Evolutionary conservation across 2,797 vertebrate species (phyloP), one percentile per base, ranked within the genome.

Genomic region (Rhynchonycteris naso): DNA sequence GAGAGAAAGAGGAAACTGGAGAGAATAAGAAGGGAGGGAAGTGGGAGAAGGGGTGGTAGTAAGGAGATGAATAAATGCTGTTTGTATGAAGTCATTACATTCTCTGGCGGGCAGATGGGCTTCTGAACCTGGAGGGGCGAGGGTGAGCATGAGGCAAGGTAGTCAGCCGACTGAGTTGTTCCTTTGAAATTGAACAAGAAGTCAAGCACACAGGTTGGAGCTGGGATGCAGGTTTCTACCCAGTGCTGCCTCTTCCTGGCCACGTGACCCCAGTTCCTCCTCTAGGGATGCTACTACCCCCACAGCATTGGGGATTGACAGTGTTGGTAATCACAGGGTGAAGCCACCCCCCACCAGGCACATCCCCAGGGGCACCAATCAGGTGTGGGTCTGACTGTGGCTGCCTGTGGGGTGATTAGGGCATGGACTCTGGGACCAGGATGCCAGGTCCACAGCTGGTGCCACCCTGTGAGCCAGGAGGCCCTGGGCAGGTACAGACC

Each of bases 281-380:
- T 76, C 35, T 4, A 19, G 33, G 4, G 26, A 21, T 43, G 61
- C 68, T 26, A 50, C 5, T 4, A 2, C 47, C 24, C 52, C 71
- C 3, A 3, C 1, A 9, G 43, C 43, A 43, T 7, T 43, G 43
- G 43, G 43, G 58, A 54, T 18, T 5, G 65, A 56, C 18, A 1
- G n/a, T 7, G 4, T 38, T 6, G 0, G 0, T 18, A 68, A 24
- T 71, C 13, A 5, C 26, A 21, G n/a, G 15, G 47, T 13, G 24
- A 22, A 28, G 30, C 14, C 21, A 12, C 63, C 68, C 68, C 68
- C 66, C 1, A 3, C 24, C 35, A 26, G 4, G 1, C 6, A 26
- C 54, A 78, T 83, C 12, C 47, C 68, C 2, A 1, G 84, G 28
- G 5, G 28, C 61, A 28, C 47, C 4, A 8, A 4, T 7, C 33